Conservation (phyloP, 2,888 invertebrate genomes). For the Mantis religiosa region DNA sequence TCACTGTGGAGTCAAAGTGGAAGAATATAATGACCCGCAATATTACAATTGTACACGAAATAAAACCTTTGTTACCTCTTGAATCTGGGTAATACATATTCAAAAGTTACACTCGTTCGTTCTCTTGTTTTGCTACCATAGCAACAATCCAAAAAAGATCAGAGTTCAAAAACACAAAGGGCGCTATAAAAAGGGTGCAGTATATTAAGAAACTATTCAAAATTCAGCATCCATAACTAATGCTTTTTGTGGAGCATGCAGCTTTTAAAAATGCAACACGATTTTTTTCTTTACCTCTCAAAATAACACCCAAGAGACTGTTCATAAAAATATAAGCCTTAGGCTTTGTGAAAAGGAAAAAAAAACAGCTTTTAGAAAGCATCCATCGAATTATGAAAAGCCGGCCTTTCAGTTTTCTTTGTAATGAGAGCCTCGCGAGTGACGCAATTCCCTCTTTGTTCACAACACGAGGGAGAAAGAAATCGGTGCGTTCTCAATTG, state of each 20-base stretch:
- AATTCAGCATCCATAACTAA: background rate
- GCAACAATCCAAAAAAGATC: background rate
- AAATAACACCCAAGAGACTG: background rate
- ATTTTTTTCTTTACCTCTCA: background rate
- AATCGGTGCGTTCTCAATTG: no score
- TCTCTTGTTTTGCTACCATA: background rate
- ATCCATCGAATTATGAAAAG: no score
- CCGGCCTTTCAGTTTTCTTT: no score
- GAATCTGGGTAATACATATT: background rate
- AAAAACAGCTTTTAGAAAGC: background rate
- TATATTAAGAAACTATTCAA: background rate
- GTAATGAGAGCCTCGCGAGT: no score
- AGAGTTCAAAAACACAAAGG: background rate
- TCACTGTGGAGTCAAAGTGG: no score
- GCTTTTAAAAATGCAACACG: background rate
- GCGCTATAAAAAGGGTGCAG: background rate
- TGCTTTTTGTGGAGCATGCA: background rate
- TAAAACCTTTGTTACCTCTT: background rate
- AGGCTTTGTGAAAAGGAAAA: background rate
- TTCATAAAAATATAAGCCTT: background rate
- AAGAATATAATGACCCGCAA: no score
- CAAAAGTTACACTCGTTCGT: background rate
- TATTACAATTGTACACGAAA: no score
- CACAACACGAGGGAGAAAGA: no score
- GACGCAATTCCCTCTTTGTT: no score